These are phyloP conservation scores for Mesopsocus fuscifrons DNA, from an alignment of 2,888 invertebrate species.

Conservation along the genomic window DNA sequence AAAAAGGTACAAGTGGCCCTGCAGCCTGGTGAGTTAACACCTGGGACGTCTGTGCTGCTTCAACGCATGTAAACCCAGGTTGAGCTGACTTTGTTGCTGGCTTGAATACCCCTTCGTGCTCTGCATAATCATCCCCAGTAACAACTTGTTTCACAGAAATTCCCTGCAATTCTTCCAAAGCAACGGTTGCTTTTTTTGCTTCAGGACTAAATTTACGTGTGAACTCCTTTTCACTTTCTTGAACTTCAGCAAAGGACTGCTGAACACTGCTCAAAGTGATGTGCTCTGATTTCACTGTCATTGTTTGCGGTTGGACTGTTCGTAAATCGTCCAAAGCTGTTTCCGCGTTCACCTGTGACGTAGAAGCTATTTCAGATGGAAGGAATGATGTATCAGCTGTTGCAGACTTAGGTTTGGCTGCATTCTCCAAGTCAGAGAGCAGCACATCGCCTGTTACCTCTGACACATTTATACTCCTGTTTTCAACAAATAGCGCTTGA, in stretches of 20 bases:
- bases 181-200: constrained; percentile 18
- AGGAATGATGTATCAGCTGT: neutral
- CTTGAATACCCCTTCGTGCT: constrained; percentile 15
- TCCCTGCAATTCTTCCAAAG: constrained; percentile 19
- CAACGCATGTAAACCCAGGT: constrained; percentile 25
- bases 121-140: constrained; percentile 18
- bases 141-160: constrained; percentile 19
- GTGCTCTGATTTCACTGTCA: constrained; percentile 21
- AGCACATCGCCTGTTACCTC: constrained; percentile 1
- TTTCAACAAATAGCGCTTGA: constrained; percentile 24
- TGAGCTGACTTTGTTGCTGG: constrained; percentile 17
- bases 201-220: constrained; percentile 16
- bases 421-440: constrained; percentile 2
- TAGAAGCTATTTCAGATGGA: constrained; percentile 16
- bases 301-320: constrained; percentile 14
- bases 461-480: constrained; percentile 24
- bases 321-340: constrained; percentile 16
- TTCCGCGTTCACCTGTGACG: constrained; percentile 14
- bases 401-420: constrained; percentile 11
- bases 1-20: neutral
- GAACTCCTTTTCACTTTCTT: constrained; percentile 31
- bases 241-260: constrained; percentile 30
- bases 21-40: constrained; percentile 18
- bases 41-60: constrained; percentile 19
- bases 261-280: constrained; percentile 27